A percentile compares a stretch with the other conserved stretches of the same genome.
Conservation (phyloP, 1,140 invertebrate species). For the Matsumurasca onukii region DNA sequence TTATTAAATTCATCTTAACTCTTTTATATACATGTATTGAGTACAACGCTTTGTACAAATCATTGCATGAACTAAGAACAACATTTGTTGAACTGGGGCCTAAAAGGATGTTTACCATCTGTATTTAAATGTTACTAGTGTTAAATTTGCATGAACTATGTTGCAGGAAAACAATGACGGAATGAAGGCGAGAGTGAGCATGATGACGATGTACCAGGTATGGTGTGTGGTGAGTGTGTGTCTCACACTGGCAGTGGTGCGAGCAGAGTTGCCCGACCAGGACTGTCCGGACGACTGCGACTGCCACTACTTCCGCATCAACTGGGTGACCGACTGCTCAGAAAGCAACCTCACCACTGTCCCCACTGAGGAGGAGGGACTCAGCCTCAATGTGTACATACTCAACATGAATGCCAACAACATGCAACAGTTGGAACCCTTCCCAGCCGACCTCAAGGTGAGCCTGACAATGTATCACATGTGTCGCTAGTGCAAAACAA, state of each 20-base stretch:
- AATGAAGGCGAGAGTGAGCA: background rate
- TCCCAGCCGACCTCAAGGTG: conserved; percentile 62
- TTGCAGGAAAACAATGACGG: background rate
- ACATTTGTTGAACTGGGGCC: background rate
- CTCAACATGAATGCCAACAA: conserved; percentile 71
- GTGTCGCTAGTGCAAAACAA: too few relatives aligned
- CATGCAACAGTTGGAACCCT: conserved; percentile 57
- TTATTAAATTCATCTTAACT: too few relatives aligned
- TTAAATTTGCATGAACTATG: background rate
- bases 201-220: background rate
- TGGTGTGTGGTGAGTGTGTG: background rate
- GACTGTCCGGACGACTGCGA: conserved; percentile 60
- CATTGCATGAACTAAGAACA: too few relatives aligned
- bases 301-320: conserved; percentile 73
- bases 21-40: too few relatives aligned
- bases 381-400: conserved; percentile 68
- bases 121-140: background rate
- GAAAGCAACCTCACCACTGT: conserved; percentile 71
- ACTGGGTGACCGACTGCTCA: conserved; percentile 75
- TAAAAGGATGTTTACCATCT: background rate
- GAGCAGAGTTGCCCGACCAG: conserved; percentile 28
- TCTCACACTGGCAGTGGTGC: background rate
- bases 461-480: background rate
- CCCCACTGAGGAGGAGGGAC: conserved; percentile 58
- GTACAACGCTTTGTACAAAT: too few relatives aligned